Evolutionary conservation across 1,140 invertebrate species (phyloP).

Genomic region (Mizuhopecten yessoensis): DNA sequence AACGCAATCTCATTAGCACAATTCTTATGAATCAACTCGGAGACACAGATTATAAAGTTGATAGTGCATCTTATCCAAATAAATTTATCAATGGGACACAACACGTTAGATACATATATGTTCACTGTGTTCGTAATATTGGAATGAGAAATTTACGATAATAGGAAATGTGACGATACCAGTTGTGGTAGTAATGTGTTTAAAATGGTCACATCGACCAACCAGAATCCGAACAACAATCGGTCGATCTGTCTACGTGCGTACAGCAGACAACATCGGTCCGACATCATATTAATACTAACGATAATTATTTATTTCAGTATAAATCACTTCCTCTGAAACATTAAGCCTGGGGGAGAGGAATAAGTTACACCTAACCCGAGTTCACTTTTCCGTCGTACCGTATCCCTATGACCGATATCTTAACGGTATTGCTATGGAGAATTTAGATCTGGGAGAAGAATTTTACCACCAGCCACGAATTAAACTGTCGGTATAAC

Average conservation of each 20-base stretch:
- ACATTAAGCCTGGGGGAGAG: not conserved
- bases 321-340: not conserved
- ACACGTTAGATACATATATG: not conserved
- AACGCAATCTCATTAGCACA: not conserved
- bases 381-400: not conserved
- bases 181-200: not conserved
- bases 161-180: not conserved
- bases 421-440: no score
- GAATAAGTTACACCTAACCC: not conserved
- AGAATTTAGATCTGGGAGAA: no score
- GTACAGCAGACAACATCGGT: not conserved
- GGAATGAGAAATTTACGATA: not conserved
- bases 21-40: not conserved
- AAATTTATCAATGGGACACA: slow-evolving; percentile 4
- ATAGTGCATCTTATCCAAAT: not conserved
- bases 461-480: no score
- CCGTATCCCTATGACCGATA: not conserved
- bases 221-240: not conserved
- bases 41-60: not conserved
- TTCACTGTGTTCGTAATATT: not conserved
- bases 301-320: not conserved
- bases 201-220: not conserved
- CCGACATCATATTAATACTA: not conserved
- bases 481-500: no score
- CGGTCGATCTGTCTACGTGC: not conserved